Percentiles rank a stretch among this genome's conserved stretches.
Evolutionary conservation across 64 coral and sea anemone species (phyloP).

Genomic region (Montipora foliosa): DNA sequence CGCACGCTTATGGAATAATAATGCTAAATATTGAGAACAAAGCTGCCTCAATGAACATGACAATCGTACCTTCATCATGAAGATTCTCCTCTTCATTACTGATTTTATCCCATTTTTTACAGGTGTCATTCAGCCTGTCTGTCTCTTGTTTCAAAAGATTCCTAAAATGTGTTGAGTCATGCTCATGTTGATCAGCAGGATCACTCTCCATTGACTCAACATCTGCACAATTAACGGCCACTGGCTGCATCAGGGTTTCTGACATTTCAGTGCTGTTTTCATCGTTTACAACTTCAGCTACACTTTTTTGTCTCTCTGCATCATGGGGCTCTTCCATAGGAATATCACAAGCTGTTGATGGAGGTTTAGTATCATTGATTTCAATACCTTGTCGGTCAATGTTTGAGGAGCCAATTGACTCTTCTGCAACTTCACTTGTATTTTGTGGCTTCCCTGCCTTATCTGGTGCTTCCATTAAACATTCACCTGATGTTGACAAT

Average conservation of each 20-base stretch:
- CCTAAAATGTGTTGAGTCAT: conserved; percentile 72
- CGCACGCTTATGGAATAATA: too few relatives aligned
- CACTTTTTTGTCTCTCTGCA: neutral
- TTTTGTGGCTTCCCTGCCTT: neutral
- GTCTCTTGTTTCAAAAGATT: conserved; percentile 79
- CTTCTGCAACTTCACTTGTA: neutral
- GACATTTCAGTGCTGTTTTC: neutral
- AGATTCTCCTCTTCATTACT: conserved; percentile 41
- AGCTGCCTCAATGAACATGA: too few relatives aligned
- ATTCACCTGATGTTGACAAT: neutral
- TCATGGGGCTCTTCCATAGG: neutral
- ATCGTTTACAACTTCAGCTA: neutral
- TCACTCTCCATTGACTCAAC: neutral
- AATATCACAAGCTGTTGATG: neutral
- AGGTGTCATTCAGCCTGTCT: conserved; percentile 71
- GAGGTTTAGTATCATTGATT: too few relatives aligned
- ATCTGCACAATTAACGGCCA: neutral
- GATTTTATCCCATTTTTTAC: conserved; percentile 75
- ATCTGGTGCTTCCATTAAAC: neutral
- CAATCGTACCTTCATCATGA: conserved; percentile 73
- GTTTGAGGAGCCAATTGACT: neutral
- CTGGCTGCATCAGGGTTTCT: neutral
- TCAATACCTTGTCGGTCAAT: too few relatives aligned
- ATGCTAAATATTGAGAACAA: too few relatives aligned
- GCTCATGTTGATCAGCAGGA: neutral